Base-by-base conservation (phyloP, 1,140 invertebrate genomes). In the Drosophila ohnishii region DNA sequence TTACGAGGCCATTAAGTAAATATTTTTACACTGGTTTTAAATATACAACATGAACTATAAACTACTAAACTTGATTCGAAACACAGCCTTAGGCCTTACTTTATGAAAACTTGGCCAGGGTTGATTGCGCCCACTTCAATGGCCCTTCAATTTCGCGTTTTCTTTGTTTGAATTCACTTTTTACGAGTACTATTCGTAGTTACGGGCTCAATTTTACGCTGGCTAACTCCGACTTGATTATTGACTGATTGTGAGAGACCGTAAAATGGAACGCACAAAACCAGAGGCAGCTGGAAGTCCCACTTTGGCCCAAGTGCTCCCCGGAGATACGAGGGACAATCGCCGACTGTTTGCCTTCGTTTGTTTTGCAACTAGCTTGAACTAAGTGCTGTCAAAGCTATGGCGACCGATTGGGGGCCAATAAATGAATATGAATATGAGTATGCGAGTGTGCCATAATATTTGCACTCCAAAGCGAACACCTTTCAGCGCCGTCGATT, bases 361-460 rank as follows among this genome's bases (percentile, higher is more conserved):
- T 82, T 80, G 70, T 81, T 78, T 64, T 28, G 45, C 69, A 40
- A 56, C 56, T 55, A 76, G 35, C 59, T 55, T 8, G 53, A 61
- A 64, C 75, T 72, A 63, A 80, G 75, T 79, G 80, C 67, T 67
- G 78, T 76, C 61, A 57, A 11, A 30, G 58, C 50, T 50, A 19
- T 25, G 37, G 51, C 47, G 22, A 55, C 37, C 56, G 56, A 73
- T 32, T 58, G 51, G 25, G 56, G 45, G n/a, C 40, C 32, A 42
- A 64, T 55, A 35, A n/a, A 16, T 32, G 44, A 60, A 59, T 11
- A 30, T 59, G 42, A n/a, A 42, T 50, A 59, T 40, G 59, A 61
- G 22, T 69, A 22, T 51, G 35, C 66, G 32, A 63, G 57, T 44
- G 39, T 35, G 62, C 42, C 59, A 51, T 22, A 69, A 42, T 71